A percentile compares a stretch with the other conserved stretches of the same genome.
Conservation (phyloP, 2,888 invertebrate genomes). For the Abrostola triplasia region DNA sequence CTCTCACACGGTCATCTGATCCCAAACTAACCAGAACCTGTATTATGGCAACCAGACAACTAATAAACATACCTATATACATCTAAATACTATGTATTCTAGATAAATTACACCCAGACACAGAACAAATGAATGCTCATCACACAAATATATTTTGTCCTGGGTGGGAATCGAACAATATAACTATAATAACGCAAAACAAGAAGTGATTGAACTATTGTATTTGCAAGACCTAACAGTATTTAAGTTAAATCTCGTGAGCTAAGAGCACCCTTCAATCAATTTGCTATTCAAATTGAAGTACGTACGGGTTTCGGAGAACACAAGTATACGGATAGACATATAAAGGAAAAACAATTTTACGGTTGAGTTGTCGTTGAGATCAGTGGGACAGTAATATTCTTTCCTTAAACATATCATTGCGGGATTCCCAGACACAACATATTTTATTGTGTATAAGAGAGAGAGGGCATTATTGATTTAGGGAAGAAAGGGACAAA, state of each 20-base stretch:
- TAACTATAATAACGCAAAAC: no score
- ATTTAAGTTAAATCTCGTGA: conserved; percentile 27
- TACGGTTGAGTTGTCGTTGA: conserved; percentile 8
- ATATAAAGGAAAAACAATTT: conserved; percentile 27
- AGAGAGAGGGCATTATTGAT: no score
- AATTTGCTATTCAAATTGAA: conserved; percentile 42
- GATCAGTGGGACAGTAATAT: neutral
- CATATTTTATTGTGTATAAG: neutral
- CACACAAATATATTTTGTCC: no score
- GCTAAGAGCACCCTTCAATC: conserved; percentile 37
- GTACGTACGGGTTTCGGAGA: conserved; percentile 24
- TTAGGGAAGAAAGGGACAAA: no score
- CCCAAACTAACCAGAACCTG: no score
- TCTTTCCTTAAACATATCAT: neutral
- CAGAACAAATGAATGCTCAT: no score
- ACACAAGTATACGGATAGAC: conserved; percentile 27
- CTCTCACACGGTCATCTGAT: no score
- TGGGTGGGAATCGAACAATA: no score
- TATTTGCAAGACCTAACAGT: conserved; percentile 6
- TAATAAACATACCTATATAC: no score
- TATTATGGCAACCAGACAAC: no score
- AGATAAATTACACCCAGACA: no score
- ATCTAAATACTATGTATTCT: no score
- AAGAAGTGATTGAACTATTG: neutral
- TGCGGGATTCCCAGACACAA: neutral